Percentiles rank a stretch among this genome's conserved stretches.
These are phyloP conservation scores for Crematogaster levior DNA, from an alignment of 2,888 invertebrate genomes.

Conservation along the genomic window DNA sequence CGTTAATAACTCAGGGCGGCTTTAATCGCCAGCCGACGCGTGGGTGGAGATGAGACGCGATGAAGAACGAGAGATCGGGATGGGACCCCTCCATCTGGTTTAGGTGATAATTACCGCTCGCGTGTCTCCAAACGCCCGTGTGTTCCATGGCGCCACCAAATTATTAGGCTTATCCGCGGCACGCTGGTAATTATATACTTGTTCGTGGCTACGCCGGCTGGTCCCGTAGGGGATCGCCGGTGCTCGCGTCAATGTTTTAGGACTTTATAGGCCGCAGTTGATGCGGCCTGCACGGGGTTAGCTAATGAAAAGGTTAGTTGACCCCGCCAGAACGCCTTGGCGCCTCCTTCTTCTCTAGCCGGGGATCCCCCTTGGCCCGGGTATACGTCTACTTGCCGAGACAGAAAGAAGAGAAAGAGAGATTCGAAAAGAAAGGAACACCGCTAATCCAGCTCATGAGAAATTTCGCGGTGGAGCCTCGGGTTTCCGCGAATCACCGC, in stretches of 20 bases:
- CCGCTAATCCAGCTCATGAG: constrained; percentile 69
- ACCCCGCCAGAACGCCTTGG: constrained; percentile 85
- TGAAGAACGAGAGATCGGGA: constrained; percentile 64
- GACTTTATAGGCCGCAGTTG: constrained; percentile 79
- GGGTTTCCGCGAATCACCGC: constrained; percentile 68
- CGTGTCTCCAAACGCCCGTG: constrained; percentile 83
- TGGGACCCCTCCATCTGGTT: constrained; percentile 65
- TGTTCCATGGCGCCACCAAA: constrained; percentile 84
- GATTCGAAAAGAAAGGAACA: constrained; percentile 28
- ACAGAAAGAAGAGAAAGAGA: constrained; percentile 25
- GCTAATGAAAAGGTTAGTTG: constrained; percentile 86
- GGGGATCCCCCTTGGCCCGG: constrained; percentile 33
- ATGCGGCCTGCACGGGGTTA: constrained; percentile 81
- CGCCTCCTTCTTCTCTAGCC: constrained; percentile 81
- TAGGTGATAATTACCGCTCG: constrained; percentile 83
- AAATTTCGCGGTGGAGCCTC: constrained; percentile 59
- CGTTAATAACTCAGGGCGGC: constrained; percentile 25
- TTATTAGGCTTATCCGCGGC: constrained; percentile 84
- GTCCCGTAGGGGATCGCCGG: constrained; percentile 69
- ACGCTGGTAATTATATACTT: constrained; percentile 84
- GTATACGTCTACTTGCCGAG: constrained; percentile 50
- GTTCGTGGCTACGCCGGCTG: constrained; percentile 53
- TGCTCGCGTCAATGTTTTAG: constrained; percentile 84
- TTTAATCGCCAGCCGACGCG: constrained; percentile 45
- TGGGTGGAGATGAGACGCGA: constrained; percentile 64